These are phyloP conservation scores for Ornithoptera priamus DNA, from an alignment of 2,888 invertebrate genomes.

Conservation along the genomic window DNA sequence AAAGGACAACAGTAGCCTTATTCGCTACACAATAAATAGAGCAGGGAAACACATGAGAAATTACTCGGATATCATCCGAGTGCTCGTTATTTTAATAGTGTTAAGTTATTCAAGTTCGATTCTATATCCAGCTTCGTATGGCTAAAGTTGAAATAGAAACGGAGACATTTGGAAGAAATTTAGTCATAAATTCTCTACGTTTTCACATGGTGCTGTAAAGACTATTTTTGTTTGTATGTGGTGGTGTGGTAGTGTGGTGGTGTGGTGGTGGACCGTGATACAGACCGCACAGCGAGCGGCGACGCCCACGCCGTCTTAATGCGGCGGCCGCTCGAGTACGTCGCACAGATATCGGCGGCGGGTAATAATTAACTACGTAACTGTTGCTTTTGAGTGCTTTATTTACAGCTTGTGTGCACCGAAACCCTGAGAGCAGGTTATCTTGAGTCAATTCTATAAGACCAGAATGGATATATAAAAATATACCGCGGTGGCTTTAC, in stretches of 20 bases:
- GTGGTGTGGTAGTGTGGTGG: constrained; percentile 41
- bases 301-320: constrained; percentile 64
- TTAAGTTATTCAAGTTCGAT: constrained; percentile 43
- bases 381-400: constrained; percentile 40
- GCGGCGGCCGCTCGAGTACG: constrained; percentile 47
- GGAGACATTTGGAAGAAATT: constrained; percentile 39
- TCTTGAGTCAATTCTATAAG: constrained; percentile 9
- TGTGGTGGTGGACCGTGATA: constrained; percentile 51
- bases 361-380: constrained; percentile 54
- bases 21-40: constrained; percentile 71
- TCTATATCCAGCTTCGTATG: constrained; percentile 40
- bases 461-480: not conserved
- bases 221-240: constrained; percentile 36
- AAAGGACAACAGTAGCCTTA: constrained; percentile 67
- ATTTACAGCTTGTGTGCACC: constrained; percentile 22
- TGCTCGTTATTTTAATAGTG: constrained; percentile 74
- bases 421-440: constrained; percentile 20
- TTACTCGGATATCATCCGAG: constrained; percentile 70
- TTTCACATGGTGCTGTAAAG: constrained; percentile 30
- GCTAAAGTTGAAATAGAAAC: constrained; percentile 41
- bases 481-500: too few species aligned
- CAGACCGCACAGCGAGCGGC: constrained; percentile 62
- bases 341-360: constrained; percentile 44
- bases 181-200: constrained; percentile 38
- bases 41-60: constrained; percentile 71